Conservation (phyloP, 2,888 invertebrate species). For the Noctua janthe region DNA sequence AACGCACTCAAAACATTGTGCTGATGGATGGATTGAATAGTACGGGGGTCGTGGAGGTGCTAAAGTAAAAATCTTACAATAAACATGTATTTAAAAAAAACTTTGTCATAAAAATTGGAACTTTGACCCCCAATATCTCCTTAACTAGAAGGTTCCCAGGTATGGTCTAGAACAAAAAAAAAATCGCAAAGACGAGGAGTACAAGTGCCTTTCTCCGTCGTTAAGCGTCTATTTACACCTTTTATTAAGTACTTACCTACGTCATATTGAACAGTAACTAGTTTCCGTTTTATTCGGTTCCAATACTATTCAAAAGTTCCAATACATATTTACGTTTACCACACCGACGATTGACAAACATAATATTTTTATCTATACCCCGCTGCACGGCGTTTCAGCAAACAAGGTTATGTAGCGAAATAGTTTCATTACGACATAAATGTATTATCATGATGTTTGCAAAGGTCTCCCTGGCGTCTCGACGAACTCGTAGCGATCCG, state of each 20-base stretch:
- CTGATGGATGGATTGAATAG: too few species aligned
- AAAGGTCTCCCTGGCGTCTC: constrained; percentile 69
- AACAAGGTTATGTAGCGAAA: constrained; percentile 50
- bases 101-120: too few species aligned
- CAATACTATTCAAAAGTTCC: not conserved
- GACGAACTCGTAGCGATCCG: constrained; percentile 71
- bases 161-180: too few species aligned
- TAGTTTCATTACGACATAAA: constrained; percentile 69
- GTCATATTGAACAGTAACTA: not conserved
- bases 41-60: too few species aligned
- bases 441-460: constrained; percentile 66
- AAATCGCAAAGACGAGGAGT: too few species aligned
- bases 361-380: not conserved
- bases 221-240: too few species aligned
- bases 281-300: not conserved
- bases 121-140: too few species aligned
- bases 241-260: not conserved
- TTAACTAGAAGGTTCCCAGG: too few species aligned
- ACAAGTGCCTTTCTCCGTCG: too few species aligned
- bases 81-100: too few species aligned
- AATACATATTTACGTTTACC: not conserved
- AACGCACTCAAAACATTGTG: too few species aligned
- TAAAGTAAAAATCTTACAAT: too few species aligned
- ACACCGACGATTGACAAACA: not conserved
- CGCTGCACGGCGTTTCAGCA: constrained; percentile 17